Evolutionary conservation across 2,888 invertebrate species (phyloP).

Genomic region (Dioctria rufipes): DNA sequence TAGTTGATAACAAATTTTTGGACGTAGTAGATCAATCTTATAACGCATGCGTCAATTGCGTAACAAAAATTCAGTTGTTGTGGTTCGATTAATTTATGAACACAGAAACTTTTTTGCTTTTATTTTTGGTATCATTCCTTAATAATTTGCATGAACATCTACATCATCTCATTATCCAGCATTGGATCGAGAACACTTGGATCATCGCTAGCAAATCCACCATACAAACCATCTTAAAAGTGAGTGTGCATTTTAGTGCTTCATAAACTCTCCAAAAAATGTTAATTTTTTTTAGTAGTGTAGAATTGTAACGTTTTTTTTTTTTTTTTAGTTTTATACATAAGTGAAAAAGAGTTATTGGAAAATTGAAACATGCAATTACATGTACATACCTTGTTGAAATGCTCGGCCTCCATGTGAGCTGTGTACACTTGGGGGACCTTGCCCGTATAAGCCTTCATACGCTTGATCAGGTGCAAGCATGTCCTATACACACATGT

Average conservation of each 20-base stretch:
- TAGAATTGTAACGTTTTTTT: background rate
- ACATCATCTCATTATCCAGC: slow-evolving; percentile 57
- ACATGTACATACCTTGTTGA: slow-evolving; percentile 84
- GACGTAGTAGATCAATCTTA: background rate
- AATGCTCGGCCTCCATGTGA: slow-evolving; percentile 84
- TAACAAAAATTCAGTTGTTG: slow-evolving; percentile 8
- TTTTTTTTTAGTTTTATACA: slow-evolving; percentile 25
- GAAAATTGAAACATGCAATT: slow-evolving; percentile 59
- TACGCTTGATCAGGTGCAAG: slow-evolving; percentile 94
- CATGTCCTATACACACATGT: slow-evolving; percentile 67
- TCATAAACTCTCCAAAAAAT: slow-evolving; percentile 47
- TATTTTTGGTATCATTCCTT: background rate
- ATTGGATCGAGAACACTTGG: slow-evolving; percentile 54
- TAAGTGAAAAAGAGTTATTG: slow-evolving; percentile 15
- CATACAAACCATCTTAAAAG: slow-evolving; percentile 60
- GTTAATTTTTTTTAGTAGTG: slow-evolving; percentile 36
- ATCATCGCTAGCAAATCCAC: slow-evolving; percentile 55
- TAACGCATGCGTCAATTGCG: slow-evolving; percentile 29
- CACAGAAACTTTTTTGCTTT: background rate
- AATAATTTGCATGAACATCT: slow-evolving; percentile 13
- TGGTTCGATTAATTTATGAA: background rate
- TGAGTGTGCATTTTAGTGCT: slow-evolving; percentile 50
- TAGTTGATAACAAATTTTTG: background rate
- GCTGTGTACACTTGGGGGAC: slow-evolving; percentile 89
- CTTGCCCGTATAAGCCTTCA: slow-evolving; percentile 93